phyloP scores from a whole-genome alignment of 2,113 vertebrate genomes.

The Bambusicola thoracicus region DNA sequence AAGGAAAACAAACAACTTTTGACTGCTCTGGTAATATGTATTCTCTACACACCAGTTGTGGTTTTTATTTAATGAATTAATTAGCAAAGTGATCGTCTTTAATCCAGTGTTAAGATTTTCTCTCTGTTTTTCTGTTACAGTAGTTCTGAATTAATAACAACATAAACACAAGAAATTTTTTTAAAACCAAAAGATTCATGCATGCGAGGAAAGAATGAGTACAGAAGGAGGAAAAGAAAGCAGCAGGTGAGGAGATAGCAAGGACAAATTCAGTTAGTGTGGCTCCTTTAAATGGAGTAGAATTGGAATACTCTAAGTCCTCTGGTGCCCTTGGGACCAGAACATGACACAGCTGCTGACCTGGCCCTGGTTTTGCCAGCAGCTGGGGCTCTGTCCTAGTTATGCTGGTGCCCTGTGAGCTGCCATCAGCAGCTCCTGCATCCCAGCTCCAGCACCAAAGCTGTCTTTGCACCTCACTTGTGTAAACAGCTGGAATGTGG shows the following conservation, averaged over 20 bases:
- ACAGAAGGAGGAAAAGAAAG: not conserved
- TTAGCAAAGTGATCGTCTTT: not conserved
- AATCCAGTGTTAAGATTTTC: not conserved
- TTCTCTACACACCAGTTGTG: not conserved
- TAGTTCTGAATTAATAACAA: not conserved
- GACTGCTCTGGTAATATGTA: fast-evolving
- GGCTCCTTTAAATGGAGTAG: too few relatives aligned
- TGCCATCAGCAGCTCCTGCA: not conserved
- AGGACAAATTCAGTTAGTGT: too few relatives aligned
- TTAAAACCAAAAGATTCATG: not conserved
- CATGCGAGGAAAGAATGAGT: not conserved
- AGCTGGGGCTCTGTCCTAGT: not conserved
- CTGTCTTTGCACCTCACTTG: not conserved
- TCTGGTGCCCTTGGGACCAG: not conserved
- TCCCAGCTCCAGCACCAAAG: not conserved
- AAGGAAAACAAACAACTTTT: not conserved
- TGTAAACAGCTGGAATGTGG: not conserved
- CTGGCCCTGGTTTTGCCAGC: not conserved
- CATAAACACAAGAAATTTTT: not conserved
- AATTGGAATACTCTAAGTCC: not conserved
- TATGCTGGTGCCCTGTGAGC: not conserved
- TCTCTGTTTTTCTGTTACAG: not conserved
- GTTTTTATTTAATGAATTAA: not conserved
- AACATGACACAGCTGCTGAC: not conserved
- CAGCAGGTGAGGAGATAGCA: not conserved